phyloP scores from a whole-genome alignment of 2,888 invertebrate genomes.

The Pogonocherus hispidulus region DNA sequence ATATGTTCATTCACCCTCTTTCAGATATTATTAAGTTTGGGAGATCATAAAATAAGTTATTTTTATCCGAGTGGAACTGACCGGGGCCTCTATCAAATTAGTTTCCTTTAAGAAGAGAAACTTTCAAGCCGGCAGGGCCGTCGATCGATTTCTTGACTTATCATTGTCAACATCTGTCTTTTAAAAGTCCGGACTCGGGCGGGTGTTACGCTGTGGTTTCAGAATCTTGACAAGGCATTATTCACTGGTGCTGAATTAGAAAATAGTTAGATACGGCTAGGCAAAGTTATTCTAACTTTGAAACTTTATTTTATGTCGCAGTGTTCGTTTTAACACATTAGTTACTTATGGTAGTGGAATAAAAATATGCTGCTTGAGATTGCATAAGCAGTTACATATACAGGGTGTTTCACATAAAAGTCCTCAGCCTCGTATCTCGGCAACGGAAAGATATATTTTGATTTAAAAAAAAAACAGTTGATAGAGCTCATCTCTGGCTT shows the following conservation, averaged over 20 bases:
- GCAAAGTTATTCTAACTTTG: slow-evolving; percentile 33
- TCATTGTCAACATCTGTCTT: slow-evolving; percentile 53
- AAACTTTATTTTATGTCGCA: slow-evolving; percentile 1
- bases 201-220: slow-evolving; percentile 43
- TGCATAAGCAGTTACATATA: no score
- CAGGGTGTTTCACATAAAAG: no score
- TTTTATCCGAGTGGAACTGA: slow-evolving; percentile 38
- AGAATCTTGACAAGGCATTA: slow-evolving; percentile 49
- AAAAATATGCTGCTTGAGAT: no score
- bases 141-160: slow-evolving; percentile 44
- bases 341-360: no score
- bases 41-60: slow-evolving; percentile 39
- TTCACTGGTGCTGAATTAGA: slow-evolving; percentile 53
- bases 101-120: slow-evolving; percentile 31
- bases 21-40: slow-evolving; percentile 37
- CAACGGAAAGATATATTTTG: no score
- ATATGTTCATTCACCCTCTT: background rate
- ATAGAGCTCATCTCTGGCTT: no score
- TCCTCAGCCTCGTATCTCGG: no score
- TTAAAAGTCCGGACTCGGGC: slow-evolving; percentile 43
- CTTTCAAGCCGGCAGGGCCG: slow-evolving; percentile 23
- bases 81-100: slow-evolving; percentile 38
- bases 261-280: slow-evolving; percentile 51
- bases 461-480: no score
- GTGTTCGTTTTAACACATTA: no score